Conservation (phyloP, 2,888 invertebrate species). For the Acheta domesticus region DNA sequence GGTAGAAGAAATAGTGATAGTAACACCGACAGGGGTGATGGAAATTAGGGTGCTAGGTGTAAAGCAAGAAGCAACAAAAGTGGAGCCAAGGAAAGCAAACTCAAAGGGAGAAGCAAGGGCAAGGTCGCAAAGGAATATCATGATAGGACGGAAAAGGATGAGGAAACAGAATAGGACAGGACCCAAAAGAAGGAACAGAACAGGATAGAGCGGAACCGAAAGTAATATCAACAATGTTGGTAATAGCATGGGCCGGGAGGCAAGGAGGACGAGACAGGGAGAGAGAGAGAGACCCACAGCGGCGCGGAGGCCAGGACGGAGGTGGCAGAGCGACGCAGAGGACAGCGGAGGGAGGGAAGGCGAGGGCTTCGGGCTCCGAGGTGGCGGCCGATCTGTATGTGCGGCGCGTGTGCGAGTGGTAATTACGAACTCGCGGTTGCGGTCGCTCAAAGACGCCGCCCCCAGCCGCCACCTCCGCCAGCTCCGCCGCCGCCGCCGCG, state of each 20-base stretch:
- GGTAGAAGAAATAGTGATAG: no score
- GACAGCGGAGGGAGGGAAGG: not conserved
- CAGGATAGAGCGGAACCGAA: not conserved
- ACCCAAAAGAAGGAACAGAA: no score
- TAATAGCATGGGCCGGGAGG: not conserved
- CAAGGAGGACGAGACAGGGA: not conserved
- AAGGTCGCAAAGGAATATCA: no score
- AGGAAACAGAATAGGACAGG: no score
- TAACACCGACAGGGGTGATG: no score
- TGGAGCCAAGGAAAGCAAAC: no score
- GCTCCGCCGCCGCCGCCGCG: no score
- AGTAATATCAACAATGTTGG: not conserved
- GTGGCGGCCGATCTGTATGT: not conserved
- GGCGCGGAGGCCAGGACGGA: not conserved
- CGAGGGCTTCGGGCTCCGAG: not conserved
- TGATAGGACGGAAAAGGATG: no score
- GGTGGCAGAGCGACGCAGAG: not conserved
- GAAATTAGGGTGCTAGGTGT: no score
- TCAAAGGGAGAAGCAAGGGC: no score
- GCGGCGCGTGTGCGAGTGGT: not conserved
- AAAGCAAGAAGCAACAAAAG: no score
- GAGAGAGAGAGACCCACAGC: not conserved
- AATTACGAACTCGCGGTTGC: constrained; percentile 7
- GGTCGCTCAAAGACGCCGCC: not conserved
- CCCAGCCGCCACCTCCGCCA: not conserved